Conservation (phyloP, 2,797 vertebrate genomes). For the Acanthurus tractus region DNA sequence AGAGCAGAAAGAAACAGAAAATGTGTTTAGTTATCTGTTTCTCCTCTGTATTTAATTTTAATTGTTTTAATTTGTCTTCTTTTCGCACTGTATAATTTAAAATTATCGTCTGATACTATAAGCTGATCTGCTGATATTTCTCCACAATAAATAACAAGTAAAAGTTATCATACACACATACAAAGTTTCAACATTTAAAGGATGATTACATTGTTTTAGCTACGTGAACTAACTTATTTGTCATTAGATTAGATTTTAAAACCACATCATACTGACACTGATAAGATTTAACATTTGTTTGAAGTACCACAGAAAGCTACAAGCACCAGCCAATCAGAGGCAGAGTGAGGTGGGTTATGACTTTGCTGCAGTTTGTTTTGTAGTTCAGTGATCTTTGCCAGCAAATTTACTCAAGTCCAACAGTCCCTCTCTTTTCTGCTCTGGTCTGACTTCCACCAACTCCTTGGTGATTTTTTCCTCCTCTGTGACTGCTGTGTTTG, state of each 20-base stretch:
- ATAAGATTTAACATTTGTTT: too few species aligned
- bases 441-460: background rate
- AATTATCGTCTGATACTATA: background rate
- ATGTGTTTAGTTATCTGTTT: background rate
- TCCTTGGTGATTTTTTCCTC: background rate
- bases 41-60: background rate
- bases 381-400: background rate
- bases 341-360: too few species aligned
- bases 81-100: background rate
- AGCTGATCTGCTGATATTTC: background rate
- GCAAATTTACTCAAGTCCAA: background rate
- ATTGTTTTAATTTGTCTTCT: background rate
- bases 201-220: background rate
- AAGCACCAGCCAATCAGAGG: too few species aligned
- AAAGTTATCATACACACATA: too few species aligned
- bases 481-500: background rate
- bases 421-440: background rate
- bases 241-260: too few species aligned
- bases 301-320: too few species aligned
- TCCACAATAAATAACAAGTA: constrained; percentile 6
- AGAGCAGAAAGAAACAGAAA: background rate
- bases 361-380: too few species aligned
- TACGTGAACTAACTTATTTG: too few species aligned
- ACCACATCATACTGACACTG: background rate
- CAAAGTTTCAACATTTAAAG: background rate